These are phyloP conservation scores for Bibio marci DNA, from an alignment of 2,888 invertebrate species.

Conservation along the genomic window DNA sequence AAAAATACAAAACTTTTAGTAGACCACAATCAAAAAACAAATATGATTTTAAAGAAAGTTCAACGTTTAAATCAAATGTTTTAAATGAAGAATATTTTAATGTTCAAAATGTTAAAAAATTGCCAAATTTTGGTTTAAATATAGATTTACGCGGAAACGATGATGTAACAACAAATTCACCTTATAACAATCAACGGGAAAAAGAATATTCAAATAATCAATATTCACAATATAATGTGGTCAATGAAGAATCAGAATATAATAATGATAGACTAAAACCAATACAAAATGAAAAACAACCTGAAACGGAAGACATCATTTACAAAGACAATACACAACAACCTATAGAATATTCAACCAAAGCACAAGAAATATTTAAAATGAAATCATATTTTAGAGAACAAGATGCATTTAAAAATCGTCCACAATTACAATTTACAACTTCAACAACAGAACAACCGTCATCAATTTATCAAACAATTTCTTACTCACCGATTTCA, in stretches of 20 bases:
- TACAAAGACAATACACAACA: slow-evolving; percentile 13
- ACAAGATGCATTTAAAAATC: slow-evolving; percentile 26
- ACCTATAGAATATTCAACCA: slow-evolving; percentile 9
- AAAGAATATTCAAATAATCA: slow-evolving; percentile 18
- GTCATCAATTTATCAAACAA: slow-evolving; percentile 16
- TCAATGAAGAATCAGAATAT: neutral
- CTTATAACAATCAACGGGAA: slow-evolving; percentile 25
- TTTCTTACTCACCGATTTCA: slow-evolving; percentile 22
- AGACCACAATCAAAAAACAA: slow-evolving; percentile 9
- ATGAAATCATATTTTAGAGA: slow-evolving; percentile 29
- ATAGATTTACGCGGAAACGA: no score
- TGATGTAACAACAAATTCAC: slow-evolving; percentile 13
- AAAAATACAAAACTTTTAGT: no score
- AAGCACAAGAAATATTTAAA: slow-evolving; percentile 20
- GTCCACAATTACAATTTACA: slow-evolving; percentile 14
- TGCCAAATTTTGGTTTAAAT: slow-evolving; percentile 3
- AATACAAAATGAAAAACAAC: no score
- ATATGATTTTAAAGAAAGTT: slow-evolving; percentile 12
- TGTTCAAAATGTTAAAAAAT: slow-evolving; percentile 10
- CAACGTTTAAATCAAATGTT: slow-evolving; percentile 16
- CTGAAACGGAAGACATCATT: slow-evolving; percentile 11
- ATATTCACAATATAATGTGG: neutral
- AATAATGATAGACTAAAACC: neutral
- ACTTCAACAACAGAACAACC: slow-evolving; percentile 12
- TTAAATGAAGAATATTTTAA: slow-evolving; percentile 24